Evolutionary conservation across 2,888 invertebrate species (phyloP), one percentile per base, ranked within the genome.

Genomic region (Spicauda simplicius): DNA sequence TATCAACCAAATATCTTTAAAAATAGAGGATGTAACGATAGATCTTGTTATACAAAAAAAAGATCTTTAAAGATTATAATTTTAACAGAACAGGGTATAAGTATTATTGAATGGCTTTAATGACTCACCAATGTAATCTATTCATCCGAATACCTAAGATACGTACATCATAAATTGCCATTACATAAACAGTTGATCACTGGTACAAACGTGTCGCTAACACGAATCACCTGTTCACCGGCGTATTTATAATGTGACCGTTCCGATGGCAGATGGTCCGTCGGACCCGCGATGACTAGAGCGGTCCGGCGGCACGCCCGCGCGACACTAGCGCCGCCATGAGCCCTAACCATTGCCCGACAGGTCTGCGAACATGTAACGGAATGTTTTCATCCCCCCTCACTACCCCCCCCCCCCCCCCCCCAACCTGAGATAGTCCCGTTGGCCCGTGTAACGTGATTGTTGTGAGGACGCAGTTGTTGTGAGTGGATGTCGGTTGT

Each of bases 201-300:
- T 52, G 60, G 60, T 59, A n/a, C 12, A 52, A 18, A 37, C 61
- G 37, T 53, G 19, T 37, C 50, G 50, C 41, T n/a, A n/a, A n/a
- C 14, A 20, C 10, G 53, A 20, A 45, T 55, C 45, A 19, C 53
- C 60, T 25, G 6, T 4, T 52, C 0, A 10, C 25, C 20, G 19
- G 33, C 52, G 59, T n/a, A n/a, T 60, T 16, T 60, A 33, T 73
- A 72, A 71, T 66, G 70, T 68, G 64, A 64, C 66, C 73, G 76
- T 79, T 76, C 75, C 73, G 74, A 72, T 72, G 77, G 76, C 85
- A 88, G 87, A 86, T 81, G 89, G 90, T 80, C 84, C 85, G 82
- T 86, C 91, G 85, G 93, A 92, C 80, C 77, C 90, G 87, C 93
- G 93, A 93, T 93, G 93, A 93, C 93, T 93, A 93, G 93, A 88